Percentiles rank a stretch among this genome's conserved stretches.
Evolutionary conservation across 2,888 invertebrate genomes (phyloP).

Genomic region (Pandemis corylana): DNA sequence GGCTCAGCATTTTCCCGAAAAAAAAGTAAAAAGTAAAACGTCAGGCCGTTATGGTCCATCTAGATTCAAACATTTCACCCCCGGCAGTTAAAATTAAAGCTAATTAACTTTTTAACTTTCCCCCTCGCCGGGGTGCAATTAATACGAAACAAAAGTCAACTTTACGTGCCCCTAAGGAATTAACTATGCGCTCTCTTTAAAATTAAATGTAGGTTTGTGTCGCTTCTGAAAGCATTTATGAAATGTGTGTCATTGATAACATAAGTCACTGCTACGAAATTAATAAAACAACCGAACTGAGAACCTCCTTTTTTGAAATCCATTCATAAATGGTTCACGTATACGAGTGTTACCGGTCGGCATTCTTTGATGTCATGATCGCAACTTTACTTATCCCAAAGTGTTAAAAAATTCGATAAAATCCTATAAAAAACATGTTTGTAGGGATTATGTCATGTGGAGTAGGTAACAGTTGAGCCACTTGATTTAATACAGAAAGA

Average conservation of each 20-base stretch:
- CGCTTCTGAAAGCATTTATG: constrained; percentile 17
- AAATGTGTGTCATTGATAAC: constrained; percentile 25
- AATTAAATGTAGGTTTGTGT: constrained; percentile 40
- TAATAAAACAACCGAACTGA: too few relatives aligned
- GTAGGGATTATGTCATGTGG: too few relatives aligned
- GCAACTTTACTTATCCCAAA: not conserved
- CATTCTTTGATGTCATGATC: too few relatives aligned
- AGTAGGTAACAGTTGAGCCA: too few relatives aligned
- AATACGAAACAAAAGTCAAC: constrained; percentile 78
- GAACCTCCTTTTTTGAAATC: too few relatives aligned
- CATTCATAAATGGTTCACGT: too few relatives aligned
- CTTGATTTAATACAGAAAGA: not conserved
- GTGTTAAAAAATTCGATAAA: not conserved
- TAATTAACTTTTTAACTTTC: constrained; percentile 78
- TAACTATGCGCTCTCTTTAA: constrained; percentile 51
- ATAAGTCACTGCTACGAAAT: not conserved
- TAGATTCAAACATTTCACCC: constrained; percentile 57
- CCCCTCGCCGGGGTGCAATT: constrained; percentile 68
- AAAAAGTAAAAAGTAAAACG: constrained; percentile 42
- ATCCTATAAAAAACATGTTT: too few relatives aligned
- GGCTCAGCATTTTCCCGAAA: constrained; percentile 35
- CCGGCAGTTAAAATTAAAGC: constrained; percentile 75
- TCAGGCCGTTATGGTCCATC: constrained; percentile 54
- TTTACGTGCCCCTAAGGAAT: constrained; percentile 71
- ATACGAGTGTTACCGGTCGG: too few relatives aligned